Evolutionary conservation across 2,113 vertebrate genomes (phyloP), one percentile per base, ranked within the genome.

Genomic region (Fulica atra): DNA sequence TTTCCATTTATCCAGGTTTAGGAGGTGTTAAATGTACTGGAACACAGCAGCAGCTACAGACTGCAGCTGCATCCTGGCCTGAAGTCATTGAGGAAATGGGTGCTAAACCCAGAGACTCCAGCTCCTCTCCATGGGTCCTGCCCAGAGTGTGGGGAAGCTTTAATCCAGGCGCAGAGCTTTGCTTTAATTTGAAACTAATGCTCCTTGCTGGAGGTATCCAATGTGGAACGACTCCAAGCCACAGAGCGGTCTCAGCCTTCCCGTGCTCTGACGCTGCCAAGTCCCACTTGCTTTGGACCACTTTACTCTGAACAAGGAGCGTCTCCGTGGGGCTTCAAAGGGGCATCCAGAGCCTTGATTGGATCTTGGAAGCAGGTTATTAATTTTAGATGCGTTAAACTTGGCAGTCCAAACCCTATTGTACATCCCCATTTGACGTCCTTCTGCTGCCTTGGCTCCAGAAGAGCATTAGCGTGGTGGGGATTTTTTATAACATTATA

Each of bases 381-480:
- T 76, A 31, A 16, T 73, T 87, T 60, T 44, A 89, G 29, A 44
- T 50, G 56, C 5, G 2, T 60, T 76, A 25, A 73, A 57, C 51
- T 88, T 84, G 54, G 59, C 87, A 71, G 29, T 69, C 74, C 86
- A 36, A 9, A 19, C 80, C 28, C 54, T 13, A 6, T 59, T 81
- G 88, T 71, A 56, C 72, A 6, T 86, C 53, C 77, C 44, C 38
- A 7, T 68, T 65, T 77, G 65, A 31, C 8, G 48, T 77, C 93
- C 93, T 89, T 44, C 89, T 86, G 91, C 73, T 81, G 63, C 48
- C 50, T 89, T 61, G 57, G 64, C 93, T 97, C n/a, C 77, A n/a
- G 88, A 89, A 77, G 64, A 54, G 77, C 35, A 54, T 31, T 65
- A 76, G 87, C 1, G 18, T 24, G 48, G 48, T 48, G 48, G 48